phyloP scores from a whole-genome alignment of 2,113 vertebrate genomes.

The Castor canadensis region DNA sequence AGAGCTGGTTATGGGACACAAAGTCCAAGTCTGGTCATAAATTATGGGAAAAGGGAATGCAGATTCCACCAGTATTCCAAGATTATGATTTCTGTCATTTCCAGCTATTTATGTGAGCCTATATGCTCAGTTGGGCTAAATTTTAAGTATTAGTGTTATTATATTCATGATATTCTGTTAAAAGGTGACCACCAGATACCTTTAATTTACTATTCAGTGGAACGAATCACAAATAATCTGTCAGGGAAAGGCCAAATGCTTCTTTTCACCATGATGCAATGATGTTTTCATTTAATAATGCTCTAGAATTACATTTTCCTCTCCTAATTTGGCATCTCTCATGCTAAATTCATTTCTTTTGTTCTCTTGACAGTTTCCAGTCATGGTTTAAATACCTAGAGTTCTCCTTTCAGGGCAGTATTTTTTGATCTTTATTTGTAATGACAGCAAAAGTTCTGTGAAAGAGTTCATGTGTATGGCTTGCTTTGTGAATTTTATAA shows the following conservation, averaged over 20 bases:
- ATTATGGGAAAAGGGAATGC: background rate
- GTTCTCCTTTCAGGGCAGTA: background rate
- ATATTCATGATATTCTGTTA: constrained; percentile 18
- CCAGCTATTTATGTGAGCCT: background rate
- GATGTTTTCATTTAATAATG: background rate
- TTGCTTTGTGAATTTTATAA: constrained; percentile 57
- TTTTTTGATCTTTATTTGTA: constrained; percentile 68
- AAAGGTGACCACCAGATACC: constrained; percentile 24
- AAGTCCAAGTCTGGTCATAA: background rate
- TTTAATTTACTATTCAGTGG: constrained; percentile 49
- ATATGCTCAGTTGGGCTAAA: background rate
- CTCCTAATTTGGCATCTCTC: constrained; percentile 2
- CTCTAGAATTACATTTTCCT: background rate
- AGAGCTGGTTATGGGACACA: background rate
- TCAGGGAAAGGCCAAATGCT: background rate
- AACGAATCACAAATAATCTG: background rate
- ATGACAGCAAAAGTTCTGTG: constrained; percentile 46
- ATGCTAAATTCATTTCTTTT: constrained; percentile 20
- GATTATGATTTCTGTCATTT: background rate
- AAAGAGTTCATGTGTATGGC: constrained; percentile 32
- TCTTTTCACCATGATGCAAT: background rate
- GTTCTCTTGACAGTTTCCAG: constrained; percentile 54
- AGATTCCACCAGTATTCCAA: background rate
- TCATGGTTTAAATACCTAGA: constrained; percentile 27
- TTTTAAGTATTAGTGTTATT: constrained; percentile 48